Evolutionary conservation across 2,888 invertebrate species (phyloP), one percentile per base, ranked within the genome.

Genomic region (Metellina segmentata): DNA sequence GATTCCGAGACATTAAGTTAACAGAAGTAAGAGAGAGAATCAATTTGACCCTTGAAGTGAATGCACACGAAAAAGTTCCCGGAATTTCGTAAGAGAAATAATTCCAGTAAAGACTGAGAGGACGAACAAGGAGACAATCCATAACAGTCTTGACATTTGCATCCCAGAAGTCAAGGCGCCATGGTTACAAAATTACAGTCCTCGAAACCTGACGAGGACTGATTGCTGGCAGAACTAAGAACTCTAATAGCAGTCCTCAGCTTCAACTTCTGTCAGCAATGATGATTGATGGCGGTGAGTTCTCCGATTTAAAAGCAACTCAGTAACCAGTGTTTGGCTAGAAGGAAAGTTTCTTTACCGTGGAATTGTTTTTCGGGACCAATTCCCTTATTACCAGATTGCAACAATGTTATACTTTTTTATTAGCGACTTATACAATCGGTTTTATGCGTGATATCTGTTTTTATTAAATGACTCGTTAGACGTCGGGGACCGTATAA

Each of bases 401-500:
- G 91, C 78, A 83, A 91, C 91, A 91, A 86, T 91, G 91, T 91
- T 83, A 83, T 87, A 83, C 83, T 91, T 87, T 91, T 91, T 83
- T 82, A 78, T 87, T 87, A 72, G 79, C n/a, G 71, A 71, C 72
- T 74, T 81, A 77, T 77, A 83, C 87, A 91, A 91, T 91, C 87
- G 91, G 91, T 91, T 91, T 91, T 91, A 91, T 91, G 91, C 91
- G 91, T 91, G 91, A 91, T 91, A 87, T 82, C 82, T 91, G 83
- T 87, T 91, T 91, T 91, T 91, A 87, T 87, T 87, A 91, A 91
- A 77, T 79, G 87, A 79, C 49, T 72, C 78, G 83, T 83, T 91
- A 61, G 69, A 72, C 20, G 75, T 49, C 16, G 52, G 74, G 91
- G 91, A 53, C 78, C 77, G 48, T 87, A 77, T 86, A 79, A 9